Conservation (phyloP, 2,113 vertebrate genomes). For the Sphyrna mokarran region DNA sequence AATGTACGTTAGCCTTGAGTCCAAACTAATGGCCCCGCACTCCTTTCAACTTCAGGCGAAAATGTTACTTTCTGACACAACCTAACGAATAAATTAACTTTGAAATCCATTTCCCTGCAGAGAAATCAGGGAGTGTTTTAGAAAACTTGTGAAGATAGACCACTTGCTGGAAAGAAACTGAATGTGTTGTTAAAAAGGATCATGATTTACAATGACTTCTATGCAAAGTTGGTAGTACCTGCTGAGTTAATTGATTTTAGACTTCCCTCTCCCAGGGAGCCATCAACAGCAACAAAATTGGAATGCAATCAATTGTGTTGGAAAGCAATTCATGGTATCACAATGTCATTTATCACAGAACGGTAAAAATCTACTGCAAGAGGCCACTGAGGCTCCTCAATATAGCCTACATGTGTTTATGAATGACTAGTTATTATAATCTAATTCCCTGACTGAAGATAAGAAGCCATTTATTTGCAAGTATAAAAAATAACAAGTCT, state of each 20-base stretch:
- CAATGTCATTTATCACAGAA: not conserved
- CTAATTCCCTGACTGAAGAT: not conserved
- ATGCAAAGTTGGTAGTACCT: not conserved
- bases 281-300: constrained; percentile 1
- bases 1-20: not conserved
- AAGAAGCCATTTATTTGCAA: not conserved
- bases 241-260: not conserved
- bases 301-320: not conserved
- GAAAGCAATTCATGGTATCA: not conserved
- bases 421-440: not conserved
- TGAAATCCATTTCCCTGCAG: not conserved
- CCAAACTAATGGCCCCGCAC: not conserved
- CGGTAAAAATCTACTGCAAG: not conserved
- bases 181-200: not conserved
- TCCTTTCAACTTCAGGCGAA: not conserved
- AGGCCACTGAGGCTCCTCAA: not conserved
- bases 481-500: not conserved
- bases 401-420: not conserved
- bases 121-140: not conserved
- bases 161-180: not conserved
- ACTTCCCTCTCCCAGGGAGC: not conserved
- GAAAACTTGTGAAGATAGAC: not conserved
- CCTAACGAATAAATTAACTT: not conserved
- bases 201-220: not conserved
- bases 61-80: not conserved